Evolutionary conservation across 2,113 vertebrate species (phyloP).

Genomic region (Anhinga anhinga): DNA sequence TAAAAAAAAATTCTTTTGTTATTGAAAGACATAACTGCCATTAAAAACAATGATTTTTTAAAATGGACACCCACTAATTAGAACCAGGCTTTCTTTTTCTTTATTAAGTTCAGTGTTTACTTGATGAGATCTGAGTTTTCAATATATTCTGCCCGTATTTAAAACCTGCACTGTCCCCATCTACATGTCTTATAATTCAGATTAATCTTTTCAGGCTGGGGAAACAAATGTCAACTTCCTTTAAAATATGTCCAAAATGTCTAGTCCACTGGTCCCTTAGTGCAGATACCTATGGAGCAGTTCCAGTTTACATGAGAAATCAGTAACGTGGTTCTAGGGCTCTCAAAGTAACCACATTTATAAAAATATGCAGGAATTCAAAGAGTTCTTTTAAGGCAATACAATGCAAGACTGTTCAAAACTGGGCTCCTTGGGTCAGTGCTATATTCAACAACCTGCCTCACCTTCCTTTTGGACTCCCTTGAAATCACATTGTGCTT

Average conservation of each 20-base stretch:
- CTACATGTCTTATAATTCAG: background rate
- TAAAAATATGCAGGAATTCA: background rate
- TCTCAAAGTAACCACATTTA: background rate
- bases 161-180: background rate
- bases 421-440: background rate
- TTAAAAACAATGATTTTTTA: background rate
- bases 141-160: background rate
- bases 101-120: background rate
- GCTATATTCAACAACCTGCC: background rate
- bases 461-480: background rate
- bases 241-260: background rate
- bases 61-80: background rate
- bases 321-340: background rate
- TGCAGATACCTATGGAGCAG: background rate
- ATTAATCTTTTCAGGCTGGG: background rate
- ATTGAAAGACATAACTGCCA: background rate
- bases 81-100: background rate
- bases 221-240: background rate
- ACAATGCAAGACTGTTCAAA: background rate
- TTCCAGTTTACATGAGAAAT: background rate
- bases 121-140: background rate
- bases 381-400: background rate
- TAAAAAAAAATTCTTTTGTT: background rate
- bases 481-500: background rate
- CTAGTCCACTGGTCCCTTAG: background rate